These are phyloP conservation scores for Jordanella pulchra DNA, from an alignment of 2,797 vertebrate genomes.

Conservation along the genomic window DNA sequence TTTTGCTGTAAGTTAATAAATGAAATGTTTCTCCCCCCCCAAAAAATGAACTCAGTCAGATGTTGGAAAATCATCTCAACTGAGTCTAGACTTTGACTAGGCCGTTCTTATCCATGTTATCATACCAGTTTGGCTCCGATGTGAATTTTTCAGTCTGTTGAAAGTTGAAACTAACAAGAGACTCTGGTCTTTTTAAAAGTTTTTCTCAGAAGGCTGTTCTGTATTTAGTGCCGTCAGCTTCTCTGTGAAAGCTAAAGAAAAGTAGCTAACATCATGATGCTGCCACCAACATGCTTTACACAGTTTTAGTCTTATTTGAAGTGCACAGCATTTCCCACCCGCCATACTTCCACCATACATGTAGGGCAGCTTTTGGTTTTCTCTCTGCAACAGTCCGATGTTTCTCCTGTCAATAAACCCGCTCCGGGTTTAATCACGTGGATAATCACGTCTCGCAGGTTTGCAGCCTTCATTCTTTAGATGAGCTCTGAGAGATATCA, in stretches of 20 bases:
- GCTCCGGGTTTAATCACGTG: too few relatives aligned
- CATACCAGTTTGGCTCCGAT: neutral
- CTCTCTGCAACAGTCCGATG: neutral
- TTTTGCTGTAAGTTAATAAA: neutral
- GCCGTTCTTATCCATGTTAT: neutral
- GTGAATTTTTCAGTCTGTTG: neutral
- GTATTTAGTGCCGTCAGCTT: neutral
- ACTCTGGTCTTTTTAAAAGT: neutral
- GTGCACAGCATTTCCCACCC: neutral
- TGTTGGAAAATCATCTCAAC: neutral
- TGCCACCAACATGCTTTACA: neutral
- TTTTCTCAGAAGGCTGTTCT: neutral
- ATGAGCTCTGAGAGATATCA: neutral
- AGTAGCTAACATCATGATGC: neutral
- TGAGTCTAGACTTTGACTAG: neutral
- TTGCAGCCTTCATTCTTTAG: neutral
- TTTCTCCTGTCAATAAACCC: neutral
- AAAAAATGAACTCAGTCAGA: neutral
- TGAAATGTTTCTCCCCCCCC: neutral
- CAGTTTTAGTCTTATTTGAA: neutral
- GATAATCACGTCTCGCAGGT: neutral
- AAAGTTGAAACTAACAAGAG: neutral
- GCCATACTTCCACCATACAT: neutral
- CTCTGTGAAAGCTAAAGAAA: neutral
- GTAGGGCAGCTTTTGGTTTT: neutral